phyloP scores from a whole-genome alignment of 2,888 invertebrate species.

The Anaspis maculata region DNA sequence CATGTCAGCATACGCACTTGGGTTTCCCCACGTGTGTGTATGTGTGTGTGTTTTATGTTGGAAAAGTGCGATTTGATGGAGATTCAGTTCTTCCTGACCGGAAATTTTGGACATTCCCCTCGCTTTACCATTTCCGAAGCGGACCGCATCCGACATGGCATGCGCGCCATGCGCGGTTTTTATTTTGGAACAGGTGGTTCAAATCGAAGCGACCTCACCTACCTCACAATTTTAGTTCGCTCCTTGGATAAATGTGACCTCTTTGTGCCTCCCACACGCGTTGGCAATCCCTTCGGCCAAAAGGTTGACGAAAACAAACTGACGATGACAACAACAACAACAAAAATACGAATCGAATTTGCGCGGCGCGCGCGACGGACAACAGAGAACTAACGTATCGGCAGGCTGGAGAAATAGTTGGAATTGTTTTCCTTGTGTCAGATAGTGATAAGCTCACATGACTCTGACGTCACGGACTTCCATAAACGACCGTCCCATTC shows the following conservation, averaged over 20 bases:
- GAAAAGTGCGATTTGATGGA: too few species aligned
- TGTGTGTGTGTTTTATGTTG: too few species aligned
- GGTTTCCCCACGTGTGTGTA: conserved; percentile 7
- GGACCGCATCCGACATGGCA: too few species aligned
- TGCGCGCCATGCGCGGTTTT: too few species aligned
- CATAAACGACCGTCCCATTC: conserved; percentile 7
- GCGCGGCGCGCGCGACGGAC: conserved; percentile 8
- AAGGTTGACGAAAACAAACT: neutral
- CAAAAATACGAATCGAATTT: neutral
- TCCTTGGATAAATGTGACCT: too few species aligned
- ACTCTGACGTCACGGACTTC: conserved; percentile 34
- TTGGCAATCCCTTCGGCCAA: too few species aligned
- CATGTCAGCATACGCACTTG: too few species aligned
- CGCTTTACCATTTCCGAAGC: neutral
- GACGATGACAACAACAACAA: neutral
- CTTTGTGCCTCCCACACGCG: too few species aligned
- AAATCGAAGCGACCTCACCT: too few species aligned
- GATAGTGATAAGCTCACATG: conserved; percentile 39
- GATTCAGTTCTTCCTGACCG: too few species aligned
- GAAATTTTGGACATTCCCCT: conserved; percentile 15
- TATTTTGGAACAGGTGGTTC: too few species aligned
- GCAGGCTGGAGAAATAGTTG: conserved; percentile 27
- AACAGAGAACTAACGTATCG: conserved; percentile 35
- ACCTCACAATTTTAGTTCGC: too few species aligned
- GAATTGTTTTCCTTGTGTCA: conserved; percentile 36